Conservation (phyloP, 2,113 vertebrate species). For the Lathamus discolor region DNA sequence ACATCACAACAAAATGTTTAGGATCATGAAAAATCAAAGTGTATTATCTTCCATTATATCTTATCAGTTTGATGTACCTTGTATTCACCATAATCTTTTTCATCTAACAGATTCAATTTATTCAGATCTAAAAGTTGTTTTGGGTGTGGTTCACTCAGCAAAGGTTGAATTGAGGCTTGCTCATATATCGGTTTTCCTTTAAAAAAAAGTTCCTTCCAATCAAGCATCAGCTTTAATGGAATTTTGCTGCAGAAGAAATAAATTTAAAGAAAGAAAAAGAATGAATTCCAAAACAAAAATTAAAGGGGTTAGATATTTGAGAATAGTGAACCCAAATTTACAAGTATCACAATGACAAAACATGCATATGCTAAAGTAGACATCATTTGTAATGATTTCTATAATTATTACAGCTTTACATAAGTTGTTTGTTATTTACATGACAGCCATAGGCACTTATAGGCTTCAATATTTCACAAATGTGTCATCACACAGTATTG, state of each 20-base stretch:
- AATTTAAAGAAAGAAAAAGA: not conserved
- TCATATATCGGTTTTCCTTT: constrained; percentile 85
- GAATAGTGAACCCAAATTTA: not conserved
- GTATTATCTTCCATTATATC: constrained; percentile 36
- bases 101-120: constrained; percentile 84
- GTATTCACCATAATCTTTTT: constrained; percentile 89
- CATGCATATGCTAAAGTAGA: not conserved
- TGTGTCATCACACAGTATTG: not conserved
- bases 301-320: not conserved
- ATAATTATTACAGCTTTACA: not conserved
- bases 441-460: not conserved
- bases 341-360: not conserved
- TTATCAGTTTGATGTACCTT: constrained; percentile 73
- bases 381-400: not conserved
- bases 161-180: constrained; percentile 53
- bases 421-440: not conserved
- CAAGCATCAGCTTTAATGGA: constrained; percentile 82
- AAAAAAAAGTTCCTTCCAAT: constrained; percentile 90
- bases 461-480: not conserved
- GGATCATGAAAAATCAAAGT: constrained; percentile 15
- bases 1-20: constrained; percentile 10
- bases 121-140: constrained; percentile 75
- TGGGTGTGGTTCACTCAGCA: constrained; percentile 34
- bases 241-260: constrained; percentile 73
- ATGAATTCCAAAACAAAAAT: not conserved